Base-by-base conservation (phyloP, 2,888 invertebrate genomes). In the Lasius fuliginosus region DNA sequence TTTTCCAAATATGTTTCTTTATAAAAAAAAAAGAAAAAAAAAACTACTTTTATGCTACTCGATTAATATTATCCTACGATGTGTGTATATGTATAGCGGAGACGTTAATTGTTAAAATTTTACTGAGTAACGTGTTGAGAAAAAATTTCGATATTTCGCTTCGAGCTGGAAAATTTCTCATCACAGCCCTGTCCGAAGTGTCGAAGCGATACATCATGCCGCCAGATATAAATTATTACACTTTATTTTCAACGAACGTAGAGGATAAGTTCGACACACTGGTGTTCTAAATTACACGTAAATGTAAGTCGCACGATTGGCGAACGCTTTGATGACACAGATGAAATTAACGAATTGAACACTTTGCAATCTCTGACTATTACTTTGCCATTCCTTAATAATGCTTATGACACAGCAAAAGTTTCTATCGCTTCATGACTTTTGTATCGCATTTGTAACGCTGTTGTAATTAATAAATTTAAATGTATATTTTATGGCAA, bases 161-260 rank as follows among this genome's bases (percentile, higher is more conserved):
- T 40, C 12, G n/a, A 40, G 42, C n/a, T 62, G 5, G 9, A 40
- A 77, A 27, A 49, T 56, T 53, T 4, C 76, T 56, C 12, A 12
- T 56, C 68, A 77, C 68, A 77, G 53, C 56, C 68, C 68, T 77
- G 76, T 87, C 86, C 87, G 88, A 88, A 64, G 84, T 86, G 87
- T 86, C 82, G 73, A 33, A 33, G 84, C 89, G 90, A 92, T 92
- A 91, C 87, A 91, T 90, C 83, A 91, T 87, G 86, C 90, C 91
- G 88, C 85, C 89, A 82, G 88, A 92, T 92, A 92, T 91, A 91
- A 91, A 92, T 90, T 90, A 84, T 86, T 82, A 18, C 64, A 84
- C 86, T 49, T 49, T n/a, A 23, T 76, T 86, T 86, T 82, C 88
- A 84, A 76, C 71, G 86, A 83, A 49, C 2, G 76, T 36, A 42